Evolutionary conservation across 2,797 vertebrate species (phyloP), one percentile per base, ranked within the genome.

Genomic region (Dermochelys coriacea): DNA sequence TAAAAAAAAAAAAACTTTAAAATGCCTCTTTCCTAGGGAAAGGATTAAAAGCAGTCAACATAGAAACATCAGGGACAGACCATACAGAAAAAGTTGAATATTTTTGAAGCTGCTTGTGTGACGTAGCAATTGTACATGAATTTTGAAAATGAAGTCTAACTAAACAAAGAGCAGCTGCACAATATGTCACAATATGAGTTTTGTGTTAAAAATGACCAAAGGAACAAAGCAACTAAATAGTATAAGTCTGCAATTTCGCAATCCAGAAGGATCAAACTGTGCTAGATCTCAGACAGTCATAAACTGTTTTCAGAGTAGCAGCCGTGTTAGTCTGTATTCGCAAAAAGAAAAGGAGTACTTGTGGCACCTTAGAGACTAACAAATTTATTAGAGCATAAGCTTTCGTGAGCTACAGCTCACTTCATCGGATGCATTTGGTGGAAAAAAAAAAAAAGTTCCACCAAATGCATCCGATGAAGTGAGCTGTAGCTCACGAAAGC

Each of bases 151-250:
- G 23, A 78, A 49, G 37, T 64, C 31, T 29, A 15, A 3, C 21
- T 82, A 51, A 96, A 80, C 45, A 82, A 89, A 80, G 49, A 85
- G 81, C 83, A 87, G 83, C 64, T 61, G 86, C 88, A 84, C 34
- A 50, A 51, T 82, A 92, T 80, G 41, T 5, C 34, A 45, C n/a
- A n/a, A n/a, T n/a, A n/a, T 54, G 47, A 57, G 45, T 29, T 29
- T 47, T 75, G 7, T 23, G 47, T 75, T 88, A 80, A 34, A 89
- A 15, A 3, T 88, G 87, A 55, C 93, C 91, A 79, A 68, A 71
- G 85, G 50, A 71, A 88, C 51, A 45, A 91, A 92, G 50, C 78
- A 87, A 1, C 64, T 94, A 71, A 79, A 64, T 68, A 86, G 81
- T 5, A 1, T 31, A 41, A 89, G 29, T 8, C 85, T 94, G 8